Evolutionary conservation across 2,797 vertebrate genomes (phyloP).

Genomic region (Crypturellus tataupa): DNA sequence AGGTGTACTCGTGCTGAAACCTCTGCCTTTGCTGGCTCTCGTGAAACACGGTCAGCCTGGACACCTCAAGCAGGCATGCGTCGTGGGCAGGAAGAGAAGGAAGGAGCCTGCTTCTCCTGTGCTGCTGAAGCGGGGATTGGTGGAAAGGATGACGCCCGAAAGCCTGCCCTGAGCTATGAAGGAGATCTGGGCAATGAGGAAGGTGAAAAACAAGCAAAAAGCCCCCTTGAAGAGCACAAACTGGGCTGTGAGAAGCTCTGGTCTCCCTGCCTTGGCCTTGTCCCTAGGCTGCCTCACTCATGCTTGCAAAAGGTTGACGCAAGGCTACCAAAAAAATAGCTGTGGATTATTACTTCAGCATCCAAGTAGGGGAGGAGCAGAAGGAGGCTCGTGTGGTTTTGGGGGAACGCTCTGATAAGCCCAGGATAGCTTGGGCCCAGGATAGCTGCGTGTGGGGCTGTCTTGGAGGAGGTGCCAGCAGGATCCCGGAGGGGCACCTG

Average conservation of each 20-base stretch:
- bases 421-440: not conserved
- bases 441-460: not conserved
- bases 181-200: not conserved
- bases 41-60: not conserved
- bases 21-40: not conserved
- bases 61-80: not conserved
- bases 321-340: not conserved
- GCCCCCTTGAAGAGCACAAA: not conserved
- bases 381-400: not conserved
- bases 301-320: not conserved
- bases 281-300: rapidly evolving
- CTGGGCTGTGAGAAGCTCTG: not conserved
- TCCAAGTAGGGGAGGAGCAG: not conserved
- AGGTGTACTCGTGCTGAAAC: not conserved
- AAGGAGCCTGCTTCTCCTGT: not conserved
- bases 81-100: not conserved
- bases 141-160: not conserved
- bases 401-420: not conserved
- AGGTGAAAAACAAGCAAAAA: not conserved
- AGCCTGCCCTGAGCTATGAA: not conserved
- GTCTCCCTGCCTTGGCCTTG: rapidly evolving
- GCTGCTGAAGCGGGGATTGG: not conserved
- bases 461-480: not conserved
- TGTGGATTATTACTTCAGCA: not conserved
- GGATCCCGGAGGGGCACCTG: not conserved